Evolutionary conservation across 2,888 invertebrate species (phyloP), one percentile per base, ranked within the genome.

Genomic region (Nyleta sp.): DNA sequence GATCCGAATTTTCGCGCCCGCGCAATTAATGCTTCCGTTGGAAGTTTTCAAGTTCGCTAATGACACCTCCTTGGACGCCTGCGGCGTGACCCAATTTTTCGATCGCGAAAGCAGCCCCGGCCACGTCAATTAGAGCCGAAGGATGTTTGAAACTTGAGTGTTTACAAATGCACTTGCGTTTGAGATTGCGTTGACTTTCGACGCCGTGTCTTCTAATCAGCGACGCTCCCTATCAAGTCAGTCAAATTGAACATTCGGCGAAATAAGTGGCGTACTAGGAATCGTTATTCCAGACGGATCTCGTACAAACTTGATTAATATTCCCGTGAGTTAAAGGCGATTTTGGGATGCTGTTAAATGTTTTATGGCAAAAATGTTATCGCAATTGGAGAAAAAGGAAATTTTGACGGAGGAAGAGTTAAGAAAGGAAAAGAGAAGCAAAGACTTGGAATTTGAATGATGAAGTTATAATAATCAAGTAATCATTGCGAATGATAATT

Each of bases 191-290:
- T 46, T 40, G 62, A 62, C 75, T 64, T 46, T 50, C 48, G 33
- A 46, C 70, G 35, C 55, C 24, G 31, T 44, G 35, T 13, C 70
- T 62, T 68, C 75, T 75, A 75, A 75, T 75, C 68, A 74, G 46
- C 52, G 46, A 74, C 33, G 57, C 24, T 68, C 40, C 62, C 24
- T 57, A 22, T 62, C 75, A 75, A 50, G 62, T 57, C 55, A 48
- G 31, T 42, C 70, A 64, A 70, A 64, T 75, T 75, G 75, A 75
- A 62, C 75, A 75, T 75, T 70, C 64, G 28, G 44, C 17, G 70
- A 50, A 75, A 75, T 75, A 75, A 75, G 75, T 75, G 64, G 64
- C 52, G 70, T 50, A 17, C 28, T 50, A 18, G 24, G 70, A 75
- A 64, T 70, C 68, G 64, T 75, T 70, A 75, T 75, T 62, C 46